Evolutionary conservation across 2,797 vertebrate species (phyloP), one percentile per base, ranked within the genome.

Genomic region (Aselliscus stoliczkanus): DNA sequence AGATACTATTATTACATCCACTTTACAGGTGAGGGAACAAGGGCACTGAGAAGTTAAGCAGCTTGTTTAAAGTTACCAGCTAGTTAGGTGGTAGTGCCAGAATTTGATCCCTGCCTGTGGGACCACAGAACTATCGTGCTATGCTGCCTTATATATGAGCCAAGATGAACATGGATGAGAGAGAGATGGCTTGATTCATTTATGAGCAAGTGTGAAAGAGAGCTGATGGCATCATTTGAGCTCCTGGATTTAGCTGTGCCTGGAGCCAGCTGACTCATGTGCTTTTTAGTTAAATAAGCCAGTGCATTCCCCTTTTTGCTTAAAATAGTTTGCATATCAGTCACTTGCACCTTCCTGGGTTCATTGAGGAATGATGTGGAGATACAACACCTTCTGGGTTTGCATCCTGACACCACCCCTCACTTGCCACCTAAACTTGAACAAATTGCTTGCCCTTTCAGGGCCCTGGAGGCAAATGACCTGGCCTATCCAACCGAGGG

Each of bases 251-350:
- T 29, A 89, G 89, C 64, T 56, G 54, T 81, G 95, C 72, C 75
- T 52, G 60, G 79, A 87, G 70, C 84, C 92, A 56, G 91, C 86
- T 93, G 94, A 94, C 84, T 91, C 11, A n/a, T 12, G 39, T 14
- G 87, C 70, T 84, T 96, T 82, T 87, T 42, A 69, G 80, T 86
- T 80, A 69, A 89, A 79, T 20, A 56, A 93, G 84, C 80, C 80
- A 84, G 58, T 31, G 34, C 37, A 42, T 77, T 90, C 92, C n/a
- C 52, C 52, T 65, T 76, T 65, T 44, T 52, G 14, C 92, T 94
- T 96, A 89, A 94, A 93, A 94, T 88, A 76, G 31, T 80, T 86
- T 50, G 56, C 7, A 50, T n/a, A 31, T 90, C 92, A 75, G 81
- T 90, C 90, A 60, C 70, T 93, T 7, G 47, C 23, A 83, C 60